A percentile compares a stretch with the other conserved stretches of the same genome.
These are phyloP conservation scores for Astreopora myriophthalma DNA, from an alignment of 64 coral and sea anemone genomes.

Conservation along the genomic window DNA sequence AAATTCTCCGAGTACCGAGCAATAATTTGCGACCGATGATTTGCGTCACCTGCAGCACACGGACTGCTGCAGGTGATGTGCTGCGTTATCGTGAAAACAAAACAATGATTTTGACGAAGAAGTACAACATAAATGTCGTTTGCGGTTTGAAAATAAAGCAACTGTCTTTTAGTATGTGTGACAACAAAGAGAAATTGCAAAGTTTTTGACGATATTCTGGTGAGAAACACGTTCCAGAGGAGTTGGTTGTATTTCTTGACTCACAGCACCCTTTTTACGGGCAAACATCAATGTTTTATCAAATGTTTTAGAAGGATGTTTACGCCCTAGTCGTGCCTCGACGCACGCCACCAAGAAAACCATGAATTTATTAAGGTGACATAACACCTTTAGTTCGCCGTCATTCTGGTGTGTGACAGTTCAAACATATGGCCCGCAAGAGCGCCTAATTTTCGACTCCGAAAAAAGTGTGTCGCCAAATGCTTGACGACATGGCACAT, in stretches of 20 bases:
- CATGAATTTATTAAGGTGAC: neutral
- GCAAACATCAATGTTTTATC: neutral
- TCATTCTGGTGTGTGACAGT: neutral
- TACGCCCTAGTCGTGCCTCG: slow-evolving; percentile 11
- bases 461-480: too few relatives aligned
- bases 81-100: neutral
- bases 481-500: too few relatives aligned
- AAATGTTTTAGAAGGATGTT: neutral
- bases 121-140: slow-evolving; percentile 2
- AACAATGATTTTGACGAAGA: neutral
- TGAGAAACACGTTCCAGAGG: neutral
- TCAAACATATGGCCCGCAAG: neutral
- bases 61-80: slow-evolving; percentile 4
- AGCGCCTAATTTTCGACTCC: too few relatives aligned
- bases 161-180: neutral
- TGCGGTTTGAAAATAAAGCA: neutral
- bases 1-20: neutral
- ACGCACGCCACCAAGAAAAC: neutral
- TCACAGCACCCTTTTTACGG: too few relatives aligned
- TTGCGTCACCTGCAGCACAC: neutral
- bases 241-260: neutral
- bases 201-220: neutral
- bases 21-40: neutral
- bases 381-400: neutral
- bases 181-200: neutral